A percentile compares a stretch with the other conserved stretches of the same genome.
These are phyloP conservation scores for Alcedo quadribrachys DNA, from an alignment of 2,797 vertebrate species.

Conservation along the genomic window DNA sequence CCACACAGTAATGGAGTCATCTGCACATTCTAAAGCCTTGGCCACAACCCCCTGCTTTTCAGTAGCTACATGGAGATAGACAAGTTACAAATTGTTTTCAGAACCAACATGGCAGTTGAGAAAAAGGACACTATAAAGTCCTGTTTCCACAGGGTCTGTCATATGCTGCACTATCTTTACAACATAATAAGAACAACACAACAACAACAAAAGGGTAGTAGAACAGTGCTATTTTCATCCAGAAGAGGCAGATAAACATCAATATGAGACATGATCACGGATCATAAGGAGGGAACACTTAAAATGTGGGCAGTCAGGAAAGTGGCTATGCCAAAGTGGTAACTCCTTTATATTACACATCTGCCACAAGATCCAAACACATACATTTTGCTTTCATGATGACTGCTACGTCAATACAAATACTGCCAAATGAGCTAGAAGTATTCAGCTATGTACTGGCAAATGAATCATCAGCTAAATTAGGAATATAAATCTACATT, in stretches of 20 bases:
- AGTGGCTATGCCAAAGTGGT: not conserved
- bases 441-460: not conserved
- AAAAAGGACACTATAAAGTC: not conserved
- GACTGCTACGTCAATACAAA: not conserved
- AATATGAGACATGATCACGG: not conserved
- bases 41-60: not conserved
- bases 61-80: not conserved
- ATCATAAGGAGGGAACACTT: not conserved
- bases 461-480: conserved; percentile 18
- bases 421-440: not conserved
- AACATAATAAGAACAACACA: not conserved
- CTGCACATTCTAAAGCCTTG: not conserved
- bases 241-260: not conserved
- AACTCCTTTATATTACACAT: not conserved
- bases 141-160: not conserved
- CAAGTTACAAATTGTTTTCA: not conserved
- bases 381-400: not conserved
- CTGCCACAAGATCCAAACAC: not conserved
- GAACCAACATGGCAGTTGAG: not conserved
- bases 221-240: not conserved
- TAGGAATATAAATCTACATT: conserved; percentile 19
- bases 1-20: not conserved
- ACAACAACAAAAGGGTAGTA: not conserved
- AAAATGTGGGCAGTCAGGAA: not conserved
- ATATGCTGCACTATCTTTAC: not conserved